phyloP scores from a whole-genome alignment of 2,113 vertebrate species.

The Xiphias gladius region DNA sequence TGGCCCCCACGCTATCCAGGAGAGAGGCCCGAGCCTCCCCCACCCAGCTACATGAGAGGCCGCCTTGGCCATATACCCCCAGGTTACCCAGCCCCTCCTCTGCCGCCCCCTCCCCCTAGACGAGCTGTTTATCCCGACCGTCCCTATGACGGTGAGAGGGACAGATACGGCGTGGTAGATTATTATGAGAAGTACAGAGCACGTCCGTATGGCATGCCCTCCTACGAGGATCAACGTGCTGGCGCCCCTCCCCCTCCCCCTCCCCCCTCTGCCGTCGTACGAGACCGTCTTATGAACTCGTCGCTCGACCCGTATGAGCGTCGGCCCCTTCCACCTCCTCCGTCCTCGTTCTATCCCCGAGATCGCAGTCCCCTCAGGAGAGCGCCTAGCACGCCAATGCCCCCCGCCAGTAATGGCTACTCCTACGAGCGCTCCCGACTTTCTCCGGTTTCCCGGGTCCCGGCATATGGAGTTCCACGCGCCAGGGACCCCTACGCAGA shows the following conservation, averaged over 20 bases:
- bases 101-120: slow-evolving; percentile 86
- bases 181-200: slow-evolving; percentile 97
- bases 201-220: slow-evolving; percentile 87
- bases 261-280: slow-evolving; percentile 83
- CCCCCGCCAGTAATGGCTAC: slow-evolving; percentile 90
- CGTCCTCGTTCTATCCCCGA: slow-evolving; percentile 90
- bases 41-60: slow-evolving; percentile 76
- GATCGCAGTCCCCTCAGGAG: slow-evolving; percentile 95
- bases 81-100: slow-evolving; percentile 87
- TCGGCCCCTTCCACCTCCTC: slow-evolving; percentile 89
- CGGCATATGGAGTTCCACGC: slow-evolving; percentile 91
- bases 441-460: slow-evolving; percentile 89
- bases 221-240: slow-evolving; percentile 83
- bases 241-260: slow-evolving; percentile 83
- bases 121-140: slow-evolving; percentile 85
- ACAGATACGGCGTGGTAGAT: slow-evolving; percentile 91
- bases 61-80: slow-evolving; percentile 76
- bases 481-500: slow-evolving; percentile 90
- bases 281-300: slow-evolving; percentile 87
- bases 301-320: slow-evolving; percentile 91
- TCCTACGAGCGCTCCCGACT: slow-evolving; percentile 92
- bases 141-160: slow-evolving; percentile 89
- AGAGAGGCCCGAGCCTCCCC: slow-evolving; percentile 87
- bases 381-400: slow-evolving; percentile 81
- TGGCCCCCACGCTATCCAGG: slow-evolving; percentile 94